Base-by-base conservation (phyloP, 2,797 vertebrate species). In the Coracias cyanogaster region DNA sequence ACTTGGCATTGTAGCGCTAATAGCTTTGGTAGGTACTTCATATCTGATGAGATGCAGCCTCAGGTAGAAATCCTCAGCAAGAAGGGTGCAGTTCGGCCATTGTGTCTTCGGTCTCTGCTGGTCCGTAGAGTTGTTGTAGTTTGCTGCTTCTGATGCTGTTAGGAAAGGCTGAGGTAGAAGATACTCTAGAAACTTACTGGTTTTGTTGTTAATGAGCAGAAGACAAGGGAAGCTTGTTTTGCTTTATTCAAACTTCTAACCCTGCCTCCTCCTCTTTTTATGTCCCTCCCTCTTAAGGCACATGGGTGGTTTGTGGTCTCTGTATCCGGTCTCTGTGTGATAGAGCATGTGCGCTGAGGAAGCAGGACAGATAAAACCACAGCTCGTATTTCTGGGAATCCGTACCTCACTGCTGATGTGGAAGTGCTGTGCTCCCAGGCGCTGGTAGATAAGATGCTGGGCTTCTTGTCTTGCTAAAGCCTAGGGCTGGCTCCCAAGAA, bases 351-450 rank as follows among this genome's bases (percentile, higher is more conserved):
- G 48, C 25, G 1, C 78, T 86, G 90, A 95, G 86, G 93, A 87
- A 81, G 96, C 52, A 25, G 93, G 69, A 81, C 91, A 92, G 94
- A 96, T 95, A 96, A 92, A 90, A 16, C 90, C 90, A 35, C 0
- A 73, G 93, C 88, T 96, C 39, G 0, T 86, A 2, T 64, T 97
- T 97, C 96, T 97, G 95, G 97, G 97, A 97, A 97, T 95, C 92
- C 89, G 95, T 86, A 49, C 83, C 90, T 73, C 91, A 39, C 15
- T 51, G 87, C 91, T 54, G 72, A 21, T 82, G 88, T 86, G 96
- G 93, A 95, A 92, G 90, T 41, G 90, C 0, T 81, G 82, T 43
- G 35, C 31, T 92, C 91, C 66, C 65, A 64, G 93, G 88, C 48
- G 0, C 74, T 52, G 83, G n/a, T 73, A 90, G 96, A 96, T 96